Conservation (phyloP, 1,140 invertebrate species). For the Parasteatoda tepidariorum region DNA sequence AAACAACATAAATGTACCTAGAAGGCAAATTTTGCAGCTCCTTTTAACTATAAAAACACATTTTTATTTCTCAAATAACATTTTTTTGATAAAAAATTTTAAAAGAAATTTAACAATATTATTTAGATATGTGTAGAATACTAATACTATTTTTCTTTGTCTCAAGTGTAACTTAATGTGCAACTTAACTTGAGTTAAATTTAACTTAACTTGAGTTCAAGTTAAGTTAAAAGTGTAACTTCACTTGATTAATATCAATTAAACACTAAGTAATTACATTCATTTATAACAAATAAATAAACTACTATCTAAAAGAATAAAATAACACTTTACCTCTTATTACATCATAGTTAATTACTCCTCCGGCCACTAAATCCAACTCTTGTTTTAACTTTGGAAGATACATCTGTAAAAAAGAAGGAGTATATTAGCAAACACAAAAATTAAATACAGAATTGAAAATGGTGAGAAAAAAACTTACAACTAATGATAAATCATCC, state of each 20-base stretch:
- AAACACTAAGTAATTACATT: no score
- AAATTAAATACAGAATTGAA: neutral
- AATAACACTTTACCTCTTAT: neutral
- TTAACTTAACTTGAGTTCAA: neutral
- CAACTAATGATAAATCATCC: slow-evolving; percentile 12
- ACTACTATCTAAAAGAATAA: neutral
- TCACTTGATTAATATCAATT: no score
- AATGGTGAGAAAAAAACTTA: neutral
- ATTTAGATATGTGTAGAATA: no score
- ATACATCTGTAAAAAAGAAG: slow-evolving; percentile 6
- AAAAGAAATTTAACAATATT: no score
- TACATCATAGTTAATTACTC: neutral
- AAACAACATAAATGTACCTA: no score
- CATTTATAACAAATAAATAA: neutral
- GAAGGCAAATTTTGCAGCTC: no score
- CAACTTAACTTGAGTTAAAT: neutral
- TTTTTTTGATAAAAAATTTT: no score
- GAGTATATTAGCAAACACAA: neutral
- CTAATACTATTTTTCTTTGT: no score
- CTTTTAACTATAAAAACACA: no score
- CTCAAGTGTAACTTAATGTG: no score
- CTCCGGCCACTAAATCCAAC: neutral
- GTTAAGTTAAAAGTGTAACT: neutral
- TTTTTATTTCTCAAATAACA: no score
- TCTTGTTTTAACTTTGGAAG: neutral